Evolutionary conservation across 2,113 vertebrate genomes (phyloP).

Genomic region (Hemicordylus capensis): DNA sequence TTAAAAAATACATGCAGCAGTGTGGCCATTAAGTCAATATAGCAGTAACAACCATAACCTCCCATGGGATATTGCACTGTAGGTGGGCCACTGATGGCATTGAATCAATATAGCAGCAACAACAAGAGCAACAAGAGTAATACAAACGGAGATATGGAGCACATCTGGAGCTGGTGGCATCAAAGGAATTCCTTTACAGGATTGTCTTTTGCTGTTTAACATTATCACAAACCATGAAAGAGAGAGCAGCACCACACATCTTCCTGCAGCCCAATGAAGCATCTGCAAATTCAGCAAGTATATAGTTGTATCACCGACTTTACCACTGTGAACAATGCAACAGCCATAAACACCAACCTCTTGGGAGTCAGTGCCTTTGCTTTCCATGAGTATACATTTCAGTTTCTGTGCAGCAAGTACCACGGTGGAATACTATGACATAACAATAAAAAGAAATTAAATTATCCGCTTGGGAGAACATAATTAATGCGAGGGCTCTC

Average conservation of each 20-base stretch:
- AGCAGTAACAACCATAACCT: no score
- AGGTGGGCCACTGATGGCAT: no score
- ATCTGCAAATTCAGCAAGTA: not conserved
- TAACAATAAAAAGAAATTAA: conserved; percentile 4
- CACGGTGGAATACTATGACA: not conserved
- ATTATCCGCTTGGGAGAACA: not conserved
- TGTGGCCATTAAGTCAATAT: no score
- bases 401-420: not conserved
- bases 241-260: not conserved
- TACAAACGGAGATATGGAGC: not conserved
- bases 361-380: not conserved
- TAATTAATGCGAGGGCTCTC: conserved; percentile 2
- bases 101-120: no score
- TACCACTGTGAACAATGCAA: not conserved
- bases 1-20: no score
- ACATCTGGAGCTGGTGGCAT: not conserved
- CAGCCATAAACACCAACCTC: not conserved
- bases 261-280: not conserved
- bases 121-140: no score
- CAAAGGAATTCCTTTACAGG: not conserved
- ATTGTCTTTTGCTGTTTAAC: not conserved
- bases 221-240: not conserved
- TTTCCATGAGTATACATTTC: not conserved
- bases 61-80: no score
- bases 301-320: not conserved